Evolutionary conservation across 1,140 invertebrate species (phyloP), one percentile per base, ranked within the genome.

Genomic region (Magallana gigas): DNA sequence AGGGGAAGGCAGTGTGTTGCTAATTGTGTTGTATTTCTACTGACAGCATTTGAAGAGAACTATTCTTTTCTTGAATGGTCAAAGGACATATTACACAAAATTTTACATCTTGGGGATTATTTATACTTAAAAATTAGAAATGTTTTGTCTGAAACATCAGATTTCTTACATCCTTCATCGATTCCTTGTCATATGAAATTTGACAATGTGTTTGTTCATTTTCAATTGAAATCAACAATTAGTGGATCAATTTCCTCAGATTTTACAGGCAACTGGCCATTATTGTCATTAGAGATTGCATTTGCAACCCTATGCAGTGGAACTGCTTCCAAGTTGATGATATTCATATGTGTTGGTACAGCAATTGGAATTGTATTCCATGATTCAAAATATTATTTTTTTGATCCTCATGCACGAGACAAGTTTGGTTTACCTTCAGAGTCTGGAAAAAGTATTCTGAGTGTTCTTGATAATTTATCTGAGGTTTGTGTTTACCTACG

Each of bases 341-440:
- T 76, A 18, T 76, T 76, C 18, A 36, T 76, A 9, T 76, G 68
- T 76, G 8, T 18, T 18, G 68, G 68, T 36, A 76, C n/a, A 18
- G 68, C 68, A 18, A n/a, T 76, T 18, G 68, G 68, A 1, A 8
- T 81, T 14, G 8, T 56, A 11, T 56, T 14, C 16, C 9, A 81
- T 56, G 56, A 36, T 8, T 14, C 8, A 7, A 56, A 11, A 7
- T 81, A 14, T n/a, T 48, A 14, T 36, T 6, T 81, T 7, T 81
- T 81, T 81, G 76, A 81, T 36, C n/a, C 76, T n/a, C 76, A 81
- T 81, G 76, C 76, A 11, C 29, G 76, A 36, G 56, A 81, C 9
- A 12, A 16, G 7, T 14, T 9, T 12, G 76, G 76, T 8, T 16
- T 29, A n/a, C 12, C 9, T 36, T 48, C 8, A 36, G 18, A 9